Evolutionary conservation across 1,140 invertebrate species (phyloP).

Genomic region (Cryptotermes secundus): DNA sequence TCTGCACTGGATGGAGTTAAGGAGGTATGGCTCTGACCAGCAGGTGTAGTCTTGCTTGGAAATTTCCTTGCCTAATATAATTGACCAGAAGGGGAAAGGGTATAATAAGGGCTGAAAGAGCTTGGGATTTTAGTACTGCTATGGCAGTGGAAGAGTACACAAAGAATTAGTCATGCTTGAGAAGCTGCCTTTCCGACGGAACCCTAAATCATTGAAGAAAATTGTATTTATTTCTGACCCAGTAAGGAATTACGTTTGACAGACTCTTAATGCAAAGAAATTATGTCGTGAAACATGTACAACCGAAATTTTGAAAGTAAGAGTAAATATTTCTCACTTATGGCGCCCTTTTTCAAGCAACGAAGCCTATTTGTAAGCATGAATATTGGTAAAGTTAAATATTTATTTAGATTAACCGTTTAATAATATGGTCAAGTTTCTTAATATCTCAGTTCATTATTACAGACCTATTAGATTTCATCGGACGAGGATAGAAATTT

Average conservation of each 20-base stretch:
- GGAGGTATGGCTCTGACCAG: background rate
- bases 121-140: background rate
- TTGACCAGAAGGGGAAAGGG: background rate
- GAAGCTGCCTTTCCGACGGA: background rate
- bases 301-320: too few relatives aligned
- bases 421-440: too few relatives aligned
- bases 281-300: too few relatives aligned
- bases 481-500: too few relatives aligned
- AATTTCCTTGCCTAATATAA: background rate
- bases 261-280: background rate
- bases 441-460: too few relatives aligned
- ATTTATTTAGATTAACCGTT: too few relatives aligned
- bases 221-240: background rate
- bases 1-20: too few relatives aligned
- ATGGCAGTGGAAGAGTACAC: background rate
- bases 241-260: background rate
- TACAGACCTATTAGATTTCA: too few relatives aligned
- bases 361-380: too few relatives aligned
- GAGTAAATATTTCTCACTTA: too few relatives aligned
- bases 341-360: too few relatives aligned
- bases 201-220: background rate
- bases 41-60: background rate
- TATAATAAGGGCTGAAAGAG: background rate
- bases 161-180: background rate
- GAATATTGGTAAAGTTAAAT: too few relatives aligned